Evolutionary conservation across 2,888 invertebrate genomes (phyloP), one percentile per base, ranked within the genome.

Genomic region (Anagyrus pseudococci): DNA sequence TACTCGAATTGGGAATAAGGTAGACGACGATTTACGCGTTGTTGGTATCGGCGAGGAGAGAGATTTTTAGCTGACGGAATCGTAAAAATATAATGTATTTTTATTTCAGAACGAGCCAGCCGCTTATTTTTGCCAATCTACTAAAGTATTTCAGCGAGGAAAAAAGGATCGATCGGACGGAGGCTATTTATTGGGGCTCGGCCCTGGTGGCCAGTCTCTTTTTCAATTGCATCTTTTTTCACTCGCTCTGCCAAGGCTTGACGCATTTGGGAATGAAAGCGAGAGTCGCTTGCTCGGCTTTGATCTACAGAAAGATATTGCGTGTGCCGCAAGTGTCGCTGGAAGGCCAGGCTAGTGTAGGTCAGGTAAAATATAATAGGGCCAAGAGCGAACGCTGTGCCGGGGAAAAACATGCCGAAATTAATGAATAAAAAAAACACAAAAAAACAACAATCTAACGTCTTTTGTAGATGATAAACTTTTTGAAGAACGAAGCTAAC

Each of bases 401-500:
- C 37, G 10, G 10, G 10, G 15, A 37, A 15, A 37, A 37, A 15
- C 10, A 37, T 15, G 15, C 2, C 8, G 8, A 2, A 37, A 15
- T 2, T 37, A 10, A 37, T n/a, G 8, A 10, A 15, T 44, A 44
- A 44, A 2, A 8, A 2, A 15, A 6, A 37, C 10, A 13, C 4
- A 37, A 8, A 26, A 1, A 48, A 48, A 10, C 1, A 22, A 19
- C 17, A 37, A n/a, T 29, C 48, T 7, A 4, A n/a, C n/a, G n/a
- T n/a, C n/a, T n/a, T n/a, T 72, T 72, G 58, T 77, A 86, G 68
- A 84, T 87, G 19, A 82, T 87, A 0, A 87, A 87, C 73, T 75
- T 87, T 15, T 83, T 93, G 81, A 90, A 91, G 22, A 92, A 91
- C 70, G 93, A 93, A 74, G 91, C 91, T 1, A 88, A 87, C 69